Base-by-base conservation (phyloP, 2,797 vertebrate genomes). In the Catamblyrhynchus diadema region DNA sequence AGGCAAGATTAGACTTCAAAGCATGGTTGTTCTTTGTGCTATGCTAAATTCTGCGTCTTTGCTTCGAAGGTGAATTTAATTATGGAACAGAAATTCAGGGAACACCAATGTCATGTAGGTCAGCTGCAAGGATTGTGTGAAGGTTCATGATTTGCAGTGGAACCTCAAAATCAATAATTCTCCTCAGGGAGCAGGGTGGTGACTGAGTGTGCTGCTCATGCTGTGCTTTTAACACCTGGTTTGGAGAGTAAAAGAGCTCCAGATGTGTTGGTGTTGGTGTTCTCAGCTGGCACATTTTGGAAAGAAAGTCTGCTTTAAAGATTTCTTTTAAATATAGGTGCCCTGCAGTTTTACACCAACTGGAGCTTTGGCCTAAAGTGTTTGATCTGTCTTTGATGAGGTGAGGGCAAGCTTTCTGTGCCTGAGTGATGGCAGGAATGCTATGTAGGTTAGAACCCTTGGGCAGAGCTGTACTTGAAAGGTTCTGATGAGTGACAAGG, bases 381-480 rank as follows among this genome's bases (percentile, higher is more conserved):
- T 84, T 85, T 85, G 71, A 89, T 82, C 24, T 57, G 71, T 59
- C 84, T 92, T 88, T 92, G 60, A 35, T 51, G 57, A 86, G 57
- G 24, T 47, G 39, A 90, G 30, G 0, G 1, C 30, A 65, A 33
- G 48, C 30, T 87, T 94, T 86, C 71, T 61, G 51, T 90, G 83
- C 60, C 66, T 6, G 2, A 74, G 70, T 0, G 0, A 45, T 33
- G 33, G 57, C 35, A 50, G 62, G 30, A 37, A 42, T 60, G 74
- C 13, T 93, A 71, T 92, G 78, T 94, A 78, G 88, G 83, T 92
- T 95, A 93, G 84, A 92, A 92, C 93, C 90, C 95, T 85, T 81
- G 92, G 86, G 88, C 74, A 87, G 94, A 89, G 35, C 57, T 77
- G 69, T 10, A 12, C 67, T 67, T 25, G 56, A 67, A 90, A 77